phyloP scores from a whole-genome alignment of 2,888 invertebrate genomes.

The Eilema griseolum region DNA sequence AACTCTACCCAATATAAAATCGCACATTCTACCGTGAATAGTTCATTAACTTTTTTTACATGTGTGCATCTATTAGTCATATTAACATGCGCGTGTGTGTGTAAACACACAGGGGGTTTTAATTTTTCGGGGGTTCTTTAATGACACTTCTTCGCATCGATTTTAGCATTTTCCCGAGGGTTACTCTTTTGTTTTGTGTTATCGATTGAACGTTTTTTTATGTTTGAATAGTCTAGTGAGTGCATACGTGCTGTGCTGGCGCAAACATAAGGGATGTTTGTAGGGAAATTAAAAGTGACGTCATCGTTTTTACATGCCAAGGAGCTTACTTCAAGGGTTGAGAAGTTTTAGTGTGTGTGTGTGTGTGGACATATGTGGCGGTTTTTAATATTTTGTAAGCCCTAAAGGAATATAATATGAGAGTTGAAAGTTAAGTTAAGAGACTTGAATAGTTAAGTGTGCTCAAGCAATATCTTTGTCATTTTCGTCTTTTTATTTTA shows the following conservation, averaged over 20 bases:
- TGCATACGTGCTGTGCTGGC: slow-evolving; percentile 70
- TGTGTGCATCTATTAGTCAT: slow-evolving; percentile 69
- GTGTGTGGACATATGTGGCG: background rate
- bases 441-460: background rate
- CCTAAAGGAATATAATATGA: background rate
- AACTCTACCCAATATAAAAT: slow-evolving; percentile 46
- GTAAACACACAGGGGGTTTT: slow-evolving; percentile 74
- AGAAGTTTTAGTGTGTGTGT: background rate
- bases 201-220: slow-evolving; percentile 77
- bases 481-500: background rate
- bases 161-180: slow-evolving; percentile 82
- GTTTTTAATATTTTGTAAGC: background rate
- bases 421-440: too few species aligned
- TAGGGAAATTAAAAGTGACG: slow-evolving; percentile 52
- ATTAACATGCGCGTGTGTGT: slow-evolving; percentile 62
- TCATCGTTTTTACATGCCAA: slow-evolving; percentile 44
- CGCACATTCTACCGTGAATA: slow-evolving; percentile 54
- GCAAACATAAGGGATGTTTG: slow-evolving; percentile 52
- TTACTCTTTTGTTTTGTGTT: slow-evolving; percentile 82
- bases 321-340: slow-evolving; percentile 11
- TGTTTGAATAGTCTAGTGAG: slow-evolving; percentile 62
- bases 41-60: slow-evolving; percentile 53
- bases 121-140: slow-evolving; percentile 86
- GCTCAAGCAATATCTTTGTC: background rate
- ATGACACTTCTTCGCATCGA: slow-evolving; percentile 86